Evolutionary conservation across 1,140 invertebrate species (phyloP), one percentile per base, ranked within the genome.

Genomic region (Marisa cornuarietis): DNA sequence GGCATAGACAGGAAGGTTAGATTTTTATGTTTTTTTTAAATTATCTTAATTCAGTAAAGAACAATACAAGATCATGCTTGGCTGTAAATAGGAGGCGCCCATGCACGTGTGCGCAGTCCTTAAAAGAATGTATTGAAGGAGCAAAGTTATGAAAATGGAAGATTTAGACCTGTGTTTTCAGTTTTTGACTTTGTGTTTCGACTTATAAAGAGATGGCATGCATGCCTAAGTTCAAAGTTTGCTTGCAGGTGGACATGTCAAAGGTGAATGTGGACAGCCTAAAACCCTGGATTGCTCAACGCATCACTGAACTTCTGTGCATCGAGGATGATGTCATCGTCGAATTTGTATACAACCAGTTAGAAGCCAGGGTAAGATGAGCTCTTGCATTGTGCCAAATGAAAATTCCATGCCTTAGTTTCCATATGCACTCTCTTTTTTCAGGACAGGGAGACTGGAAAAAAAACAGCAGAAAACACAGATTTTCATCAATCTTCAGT

Each of bases 281-380:
- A 82, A 99, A 99, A 90, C 99, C 99, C 82, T 99, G 99, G 98
- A 99, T 99, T 85, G 96, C 97, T 49, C 95, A 97, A 87, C 96
- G 97, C 91, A 95, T 99, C 58, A 99, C 96, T 0, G 96, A 98
- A 89, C 94, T 99, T 63, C 93, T 99, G 51, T 91, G 96, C 94
- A 97, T 99, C 90, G 98, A 99, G 92, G 99, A 99, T 92, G 99
- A 99, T 92, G 98, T 99, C 22, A 95, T 99, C 71, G 95, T 98
- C 81, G 98, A 99, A 92, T 99, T 98, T 94, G 97, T 99, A 81
- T 98, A 98, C 92, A 99, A 99, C 92, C 98, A 99, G 92, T 93
- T 99, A 49, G 98, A 99, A 92, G 92, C 89, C 79, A 89, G 91
- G 85, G 91, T 92, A 87, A 85, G 76, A 79, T 72, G 18, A 51